phyloP scores from a whole-genome alignment of 2,797 vertebrate species.

The Semotilus atromaculatus region DNA sequence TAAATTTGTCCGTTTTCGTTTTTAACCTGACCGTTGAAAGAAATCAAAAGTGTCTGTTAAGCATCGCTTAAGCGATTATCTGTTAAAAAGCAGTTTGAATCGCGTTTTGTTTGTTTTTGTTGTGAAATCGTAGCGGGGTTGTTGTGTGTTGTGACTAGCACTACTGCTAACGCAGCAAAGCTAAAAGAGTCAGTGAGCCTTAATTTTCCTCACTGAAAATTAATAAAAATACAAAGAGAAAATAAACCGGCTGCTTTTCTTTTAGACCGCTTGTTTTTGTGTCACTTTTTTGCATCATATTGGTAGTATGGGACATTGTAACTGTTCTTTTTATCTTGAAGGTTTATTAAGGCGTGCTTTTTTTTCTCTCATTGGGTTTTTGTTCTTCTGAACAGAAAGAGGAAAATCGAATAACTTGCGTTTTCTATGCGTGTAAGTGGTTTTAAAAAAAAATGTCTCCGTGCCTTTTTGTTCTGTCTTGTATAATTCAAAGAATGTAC shows the following conservation, averaged over 20 bases:
- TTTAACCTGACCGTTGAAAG: not conserved
- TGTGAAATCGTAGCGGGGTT: slow-evolving; percentile 26
- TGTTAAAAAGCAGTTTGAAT: not conserved
- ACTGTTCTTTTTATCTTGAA: not conserved
- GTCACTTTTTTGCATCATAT: not conserved
- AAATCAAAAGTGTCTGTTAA: slow-evolving; percentile 1
- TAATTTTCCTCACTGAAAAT: slow-evolving; percentile 18
- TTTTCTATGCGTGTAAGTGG: not conserved
- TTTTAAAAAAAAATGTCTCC: not conserved
- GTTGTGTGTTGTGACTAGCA: slow-evolving; percentile 50
- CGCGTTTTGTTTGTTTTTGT: slow-evolving; percentile 32
- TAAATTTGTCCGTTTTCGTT: not conserved
- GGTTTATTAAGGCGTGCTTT: slow-evolving; percentile 22
- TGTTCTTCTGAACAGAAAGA: slow-evolving; percentile 12
- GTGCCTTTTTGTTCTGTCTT: not conserved
- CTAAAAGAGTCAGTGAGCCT: slow-evolving; percentile 39
- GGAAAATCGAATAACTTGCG: not conserved
- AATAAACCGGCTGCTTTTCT: not conserved
- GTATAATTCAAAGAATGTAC: not conserved
- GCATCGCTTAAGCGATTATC: not conserved
- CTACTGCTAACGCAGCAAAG: slow-evolving; percentile 33
- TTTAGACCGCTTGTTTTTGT: not conserved
- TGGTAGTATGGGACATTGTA: not conserved
- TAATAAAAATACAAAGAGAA: slow-evolving; percentile 14
- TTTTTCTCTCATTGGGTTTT: not conserved